Conservation (phyloP, 1,140 invertebrate genomes). For the Megalonaias nervosa region DNA sequence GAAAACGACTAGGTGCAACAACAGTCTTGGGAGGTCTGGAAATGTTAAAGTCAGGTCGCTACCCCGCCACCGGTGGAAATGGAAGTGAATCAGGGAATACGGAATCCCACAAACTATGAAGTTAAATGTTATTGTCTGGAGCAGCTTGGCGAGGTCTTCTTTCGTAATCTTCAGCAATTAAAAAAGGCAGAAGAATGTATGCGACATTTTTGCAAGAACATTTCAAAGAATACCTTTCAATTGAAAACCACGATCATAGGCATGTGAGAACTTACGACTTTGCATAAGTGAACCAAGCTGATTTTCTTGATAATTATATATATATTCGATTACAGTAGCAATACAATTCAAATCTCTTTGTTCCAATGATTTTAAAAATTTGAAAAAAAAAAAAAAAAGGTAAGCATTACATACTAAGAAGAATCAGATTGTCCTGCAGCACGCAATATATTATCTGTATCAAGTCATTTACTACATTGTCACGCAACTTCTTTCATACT, state of each 20-base stretch:
- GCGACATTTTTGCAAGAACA: background rate
- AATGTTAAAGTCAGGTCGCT: conserved; percentile 78
- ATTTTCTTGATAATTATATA: too few species aligned
- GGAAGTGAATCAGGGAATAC: conserved; percentile 77
- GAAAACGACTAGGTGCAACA: conserved; percentile 83
- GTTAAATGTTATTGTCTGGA: conserved; percentile 83
- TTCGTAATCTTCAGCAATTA: conserved; percentile 49
- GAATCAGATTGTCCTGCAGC: too few species aligned
- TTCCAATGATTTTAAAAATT: too few species aligned
- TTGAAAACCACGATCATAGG: background rate
- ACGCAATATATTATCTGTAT: too few species aligned
- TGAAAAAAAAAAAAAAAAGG: too few species aligned
- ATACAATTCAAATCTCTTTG: too few species aligned
- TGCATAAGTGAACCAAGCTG: too few species aligned
- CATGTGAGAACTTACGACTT: too few species aligned
- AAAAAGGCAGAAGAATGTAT: background rate
- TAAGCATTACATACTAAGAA: too few species aligned
- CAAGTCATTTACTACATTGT: too few species aligned
- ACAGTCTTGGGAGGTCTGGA: conserved; percentile 84
- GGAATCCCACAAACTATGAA: conserved; percentile 82
- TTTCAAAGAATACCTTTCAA: background rate
- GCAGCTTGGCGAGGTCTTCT: conserved; percentile 73
- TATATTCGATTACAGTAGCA: too few species aligned
- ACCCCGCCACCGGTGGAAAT: conserved; percentile 80
- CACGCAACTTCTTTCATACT: too few species aligned